Conservation (phyloP, 2,797 vertebrate species). For the Falco rusticolus region DNA sequence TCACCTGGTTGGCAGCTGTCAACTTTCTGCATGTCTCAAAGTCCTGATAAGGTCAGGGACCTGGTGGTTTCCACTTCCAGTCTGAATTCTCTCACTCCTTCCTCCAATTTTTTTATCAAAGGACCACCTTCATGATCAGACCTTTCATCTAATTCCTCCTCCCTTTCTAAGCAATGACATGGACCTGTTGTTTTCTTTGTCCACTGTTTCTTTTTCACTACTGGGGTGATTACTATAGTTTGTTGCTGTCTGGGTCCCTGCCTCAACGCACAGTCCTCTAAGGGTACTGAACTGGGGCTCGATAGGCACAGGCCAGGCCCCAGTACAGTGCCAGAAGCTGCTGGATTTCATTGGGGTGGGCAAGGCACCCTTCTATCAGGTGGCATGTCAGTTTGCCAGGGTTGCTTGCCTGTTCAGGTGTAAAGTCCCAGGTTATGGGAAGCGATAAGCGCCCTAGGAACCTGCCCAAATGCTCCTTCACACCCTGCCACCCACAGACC, state of each 20-base stretch:
- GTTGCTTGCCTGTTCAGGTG: no score
- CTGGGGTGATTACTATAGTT: neutral
- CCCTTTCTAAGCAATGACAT: neutral
- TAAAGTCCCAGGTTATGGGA: no score
- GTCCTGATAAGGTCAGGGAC: neutral
- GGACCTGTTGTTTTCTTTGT: neutral
- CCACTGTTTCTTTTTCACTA: neutral
- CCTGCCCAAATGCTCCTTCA: no score
- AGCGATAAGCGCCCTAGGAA: no score
- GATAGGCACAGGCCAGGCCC: no score
- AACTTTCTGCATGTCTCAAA: neutral
- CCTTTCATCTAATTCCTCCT: neutral
- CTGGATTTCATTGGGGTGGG: no score
- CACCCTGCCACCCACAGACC: no score
- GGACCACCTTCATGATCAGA: neutral
- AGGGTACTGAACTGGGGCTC: no score
- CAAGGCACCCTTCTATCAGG: no score
- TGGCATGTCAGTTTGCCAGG: no score
- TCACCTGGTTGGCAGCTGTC: neutral
- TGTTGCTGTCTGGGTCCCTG: neutral
- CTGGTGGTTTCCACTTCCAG: neutral
- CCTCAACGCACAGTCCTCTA: neutral
- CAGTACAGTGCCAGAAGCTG: no score
- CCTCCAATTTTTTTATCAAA: neutral
- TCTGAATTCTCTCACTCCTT: neutral